Evolutionary conservation across 1,140 invertebrate species (phyloP), one percentile per base, ranked within the genome.

Genomic region (Lepidurus arcticus): DNA sequence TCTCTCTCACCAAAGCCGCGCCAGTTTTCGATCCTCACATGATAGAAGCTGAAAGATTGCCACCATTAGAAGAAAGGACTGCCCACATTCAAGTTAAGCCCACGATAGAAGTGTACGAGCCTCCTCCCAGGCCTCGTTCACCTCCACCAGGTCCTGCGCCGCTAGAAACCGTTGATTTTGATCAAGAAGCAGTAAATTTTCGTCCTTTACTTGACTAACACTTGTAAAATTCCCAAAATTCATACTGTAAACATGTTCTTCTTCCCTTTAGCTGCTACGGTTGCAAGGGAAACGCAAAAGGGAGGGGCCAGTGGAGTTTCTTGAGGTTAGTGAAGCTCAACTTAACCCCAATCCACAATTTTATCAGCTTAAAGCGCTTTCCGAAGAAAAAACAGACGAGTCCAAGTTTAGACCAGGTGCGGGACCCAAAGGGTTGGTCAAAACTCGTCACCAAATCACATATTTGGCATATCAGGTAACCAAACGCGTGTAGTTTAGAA

Each of bases 391-490:
- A 42, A 24, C 73, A 9, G 44, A 42, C 13, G 9, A 65, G 53
- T 13, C 53, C 53, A 9, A 78, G 73, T 47, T 47, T 21, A 47
- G 78, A 73, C 43, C 73, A 45, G 78, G 73, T 9, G 34, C 73
- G 1, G 73, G 44, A 34, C 75, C 44, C 44, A 78, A 78, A 73
- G 44, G 44, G 6, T 45, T 78, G 34, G 73, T 75, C 42, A 78
- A 78, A 44, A 74, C 34, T 53, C 98, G 98, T 85, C 95, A 98
- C 88, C 96, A 98, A 87, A 98, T 98, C 81, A 97, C 95, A 4
- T 98, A 98, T 85, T 88, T 98, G 78, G 95, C 96, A 9, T 93
- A 94, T 84, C 94, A 93, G 87, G 89, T 90, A 83, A 81, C 80
- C 73, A 34, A 42, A n/a, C 6, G 26, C 7, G n/a, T 77, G 44